phyloP scores from a whole-genome alignment of 2,113 vertebrate genomes.

The Tragelaphus imberbis region DNA sequence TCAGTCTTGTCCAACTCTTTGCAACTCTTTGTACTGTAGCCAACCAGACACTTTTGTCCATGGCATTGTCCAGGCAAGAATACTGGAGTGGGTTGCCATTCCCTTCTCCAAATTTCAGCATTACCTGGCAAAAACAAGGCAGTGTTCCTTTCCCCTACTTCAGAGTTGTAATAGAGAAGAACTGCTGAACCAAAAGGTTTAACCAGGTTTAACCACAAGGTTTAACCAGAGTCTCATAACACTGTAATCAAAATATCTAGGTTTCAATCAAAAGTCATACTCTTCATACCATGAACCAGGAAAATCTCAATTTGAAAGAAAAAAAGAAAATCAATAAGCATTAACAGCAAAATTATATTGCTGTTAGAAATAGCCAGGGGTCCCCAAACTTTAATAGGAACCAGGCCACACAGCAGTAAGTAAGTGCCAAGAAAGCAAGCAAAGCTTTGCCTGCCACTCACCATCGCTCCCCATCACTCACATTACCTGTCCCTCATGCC shows the following conservation, averaged over 20 bases:
- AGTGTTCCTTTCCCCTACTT: not conserved
- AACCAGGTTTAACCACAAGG: not conserved
- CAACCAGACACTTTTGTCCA: not conserved
- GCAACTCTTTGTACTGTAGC: not conserved
- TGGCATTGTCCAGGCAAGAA: not conserved
- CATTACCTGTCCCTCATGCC: not conserved
- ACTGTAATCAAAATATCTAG: not conserved
- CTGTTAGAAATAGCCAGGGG: not conserved
- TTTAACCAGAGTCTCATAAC: not conserved
- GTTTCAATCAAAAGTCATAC: not conserved
- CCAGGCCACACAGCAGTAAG: not conserved
- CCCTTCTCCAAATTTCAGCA: not conserved
- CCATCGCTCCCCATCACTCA: not conserved
- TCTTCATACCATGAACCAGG: not conserved
- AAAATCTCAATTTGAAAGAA: not conserved
- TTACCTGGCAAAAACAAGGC: not conserved
- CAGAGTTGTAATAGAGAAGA: not conserved
- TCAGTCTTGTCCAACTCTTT: not conserved
- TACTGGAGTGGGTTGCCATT: not conserved
- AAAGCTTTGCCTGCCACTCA: not conserved
- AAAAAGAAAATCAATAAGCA: not conserved
- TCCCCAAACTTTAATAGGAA: not conserved
- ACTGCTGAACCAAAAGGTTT: not conserved
- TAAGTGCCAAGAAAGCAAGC: not conserved
- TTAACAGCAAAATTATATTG: not conserved